phyloP scores from a whole-genome alignment of 2,113 vertebrate species.

The Microtus pennsylvanicus region DNA sequence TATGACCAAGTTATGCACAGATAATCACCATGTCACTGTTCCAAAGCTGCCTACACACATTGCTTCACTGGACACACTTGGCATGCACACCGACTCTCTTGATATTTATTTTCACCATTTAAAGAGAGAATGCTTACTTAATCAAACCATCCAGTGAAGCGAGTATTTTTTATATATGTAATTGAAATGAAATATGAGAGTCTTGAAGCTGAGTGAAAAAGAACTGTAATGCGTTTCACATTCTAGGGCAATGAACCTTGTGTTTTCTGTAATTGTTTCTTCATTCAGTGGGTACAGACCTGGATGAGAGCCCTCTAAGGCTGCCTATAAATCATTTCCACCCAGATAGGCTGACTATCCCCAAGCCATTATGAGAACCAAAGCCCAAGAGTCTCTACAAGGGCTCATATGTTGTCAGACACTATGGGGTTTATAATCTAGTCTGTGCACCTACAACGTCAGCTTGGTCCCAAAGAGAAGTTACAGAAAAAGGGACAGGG shows the following conservation, averaged over 20 bases:
- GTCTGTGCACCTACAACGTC: not conserved
- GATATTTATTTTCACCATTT: constrained; percentile 86
- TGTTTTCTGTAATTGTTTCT: not conserved
- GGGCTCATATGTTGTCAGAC: too few species aligned
- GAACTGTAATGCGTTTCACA: not conserved
- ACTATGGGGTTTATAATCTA: not conserved
- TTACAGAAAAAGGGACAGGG: not conserved
- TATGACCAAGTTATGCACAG: constrained; percentile 89
- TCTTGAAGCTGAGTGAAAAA: constrained; percentile 50
- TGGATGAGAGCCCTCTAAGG: not conserved
- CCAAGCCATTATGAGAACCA: not conserved
- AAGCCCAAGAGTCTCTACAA: not conserved
- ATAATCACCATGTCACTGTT: constrained; percentile 87
- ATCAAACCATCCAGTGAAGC: constrained; percentile 80
- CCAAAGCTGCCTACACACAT: constrained; percentile 88
- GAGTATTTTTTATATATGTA: constrained; percentile 35
- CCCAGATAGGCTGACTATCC: not conserved
- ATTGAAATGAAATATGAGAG: constrained; percentile 69
- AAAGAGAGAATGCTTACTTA: constrained; percentile 79
- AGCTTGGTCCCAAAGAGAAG: not conserved
- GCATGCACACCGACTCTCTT: constrained; percentile 84
- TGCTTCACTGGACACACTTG: constrained; percentile 86
- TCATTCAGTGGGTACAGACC: not conserved
- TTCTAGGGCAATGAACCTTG: not conserved
- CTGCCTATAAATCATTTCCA: not conserved